Percentiles rank a stretch among this genome's conserved stretches.
Conservation (phyloP, 2,888 invertebrate genomes). For the Nasonia oneida region DNA sequence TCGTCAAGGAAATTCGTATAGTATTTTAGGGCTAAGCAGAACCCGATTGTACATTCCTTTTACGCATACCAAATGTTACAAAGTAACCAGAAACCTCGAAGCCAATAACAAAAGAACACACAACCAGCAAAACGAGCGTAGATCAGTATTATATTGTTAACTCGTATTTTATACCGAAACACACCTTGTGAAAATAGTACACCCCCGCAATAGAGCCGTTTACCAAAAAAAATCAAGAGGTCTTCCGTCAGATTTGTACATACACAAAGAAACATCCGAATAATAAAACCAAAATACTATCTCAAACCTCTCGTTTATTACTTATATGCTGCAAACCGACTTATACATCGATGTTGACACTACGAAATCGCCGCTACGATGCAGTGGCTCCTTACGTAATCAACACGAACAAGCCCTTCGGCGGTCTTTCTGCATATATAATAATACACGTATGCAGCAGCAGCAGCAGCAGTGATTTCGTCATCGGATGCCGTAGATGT, state of each 20-base stretch:
- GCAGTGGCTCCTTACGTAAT: neutral
- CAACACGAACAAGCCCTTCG: neutral
- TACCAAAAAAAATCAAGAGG: neutral
- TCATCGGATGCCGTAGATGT: conserved; percentile 73
- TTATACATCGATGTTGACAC: too few relatives aligned
- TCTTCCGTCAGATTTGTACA: too few relatives aligned
- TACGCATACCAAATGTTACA: neutral
- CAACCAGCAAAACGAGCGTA: neutral
- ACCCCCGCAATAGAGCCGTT: neutral
- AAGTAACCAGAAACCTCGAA: neutral
- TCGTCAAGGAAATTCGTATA: neutral
- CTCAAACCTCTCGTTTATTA: too few relatives aligned
- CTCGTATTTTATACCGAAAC: neutral
- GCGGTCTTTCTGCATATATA: neutral
- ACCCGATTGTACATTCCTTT: neutral
- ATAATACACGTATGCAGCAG: neutral
- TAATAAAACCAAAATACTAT: too few relatives aligned
- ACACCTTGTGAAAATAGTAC: neutral
- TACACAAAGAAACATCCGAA: too few relatives aligned
- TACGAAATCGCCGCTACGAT: too few relatives aligned
- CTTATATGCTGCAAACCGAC: too few relatives aligned
- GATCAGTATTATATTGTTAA: conserved; percentile 11
- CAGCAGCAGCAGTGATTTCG: conserved; percentile 15
- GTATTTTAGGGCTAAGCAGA: neutral
- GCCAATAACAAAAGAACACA: neutral